Evolutionary conservation across 1,140 invertebrate genomes (phyloP).

Genomic region (Aphelinus certus): DNA sequence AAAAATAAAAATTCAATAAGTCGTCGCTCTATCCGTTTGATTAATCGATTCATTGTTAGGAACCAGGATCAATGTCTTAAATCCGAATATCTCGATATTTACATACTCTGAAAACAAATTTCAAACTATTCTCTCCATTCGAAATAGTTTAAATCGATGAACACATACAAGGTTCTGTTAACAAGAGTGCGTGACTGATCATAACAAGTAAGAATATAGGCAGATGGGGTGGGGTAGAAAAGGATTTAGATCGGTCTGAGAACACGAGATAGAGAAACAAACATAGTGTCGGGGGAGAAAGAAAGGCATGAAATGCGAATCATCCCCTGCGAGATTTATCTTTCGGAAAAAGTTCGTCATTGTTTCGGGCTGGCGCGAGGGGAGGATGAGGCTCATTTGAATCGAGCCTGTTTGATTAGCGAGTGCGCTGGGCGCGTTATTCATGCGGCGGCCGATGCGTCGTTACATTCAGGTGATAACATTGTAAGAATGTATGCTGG

Average conservation of each 20-base stretch:
- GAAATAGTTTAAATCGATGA: too few relatives aligned
- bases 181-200: too few relatives aligned
- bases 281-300: neutral
- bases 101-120: too few relatives aligned
- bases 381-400: constrained; percentile 7
- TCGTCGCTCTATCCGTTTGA: too few relatives aligned
- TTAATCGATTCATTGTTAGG: too few relatives aligned
- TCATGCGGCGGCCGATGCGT: neutral
- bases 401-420: constrained; percentile 20
- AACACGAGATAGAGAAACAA: neutral
- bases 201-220: too few relatives aligned
- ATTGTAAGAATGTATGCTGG: neutral
- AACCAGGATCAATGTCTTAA: too few relatives aligned
- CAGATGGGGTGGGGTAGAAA: too few relatives aligned
- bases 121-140: too few relatives aligned
- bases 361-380: neutral
- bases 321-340: constrained; percentile 15
- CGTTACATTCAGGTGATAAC: constrained; percentile 8
- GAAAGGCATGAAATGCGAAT: constrained; percentile 2
- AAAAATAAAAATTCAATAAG: too few relatives aligned
- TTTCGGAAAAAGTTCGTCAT: constrained; percentile 5
- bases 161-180: too few relatives aligned
- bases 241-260: neutral
- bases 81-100: too few relatives aligned
- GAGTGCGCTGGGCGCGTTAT: neutral